These are phyloP conservation scores for Zootoca vivipara DNA, from an alignment of 2,113 vertebrate species.

Conservation along the genomic window DNA sequence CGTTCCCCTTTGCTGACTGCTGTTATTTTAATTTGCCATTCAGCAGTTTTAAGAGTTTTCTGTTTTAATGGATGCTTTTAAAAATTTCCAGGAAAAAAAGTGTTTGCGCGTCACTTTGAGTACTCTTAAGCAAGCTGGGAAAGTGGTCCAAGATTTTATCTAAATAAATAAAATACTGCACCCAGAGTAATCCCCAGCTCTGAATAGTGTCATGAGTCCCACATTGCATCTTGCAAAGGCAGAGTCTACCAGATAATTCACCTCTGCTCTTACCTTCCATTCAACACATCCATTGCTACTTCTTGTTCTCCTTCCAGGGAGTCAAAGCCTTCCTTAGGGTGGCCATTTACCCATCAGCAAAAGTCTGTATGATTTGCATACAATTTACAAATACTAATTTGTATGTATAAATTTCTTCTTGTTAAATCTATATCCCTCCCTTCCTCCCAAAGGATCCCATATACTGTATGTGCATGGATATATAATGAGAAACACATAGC, in stretches of 20 bases:
- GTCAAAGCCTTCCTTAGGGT: too few species aligned
- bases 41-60: not conserved
- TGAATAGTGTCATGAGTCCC: not conserved
- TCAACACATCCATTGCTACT: not conserved
- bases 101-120: not conserved
- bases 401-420: too few species aligned
- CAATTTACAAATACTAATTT: too few species aligned
- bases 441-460: too few species aligned
- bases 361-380: too few species aligned
- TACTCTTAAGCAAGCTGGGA: not conserved
- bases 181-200: not conserved
- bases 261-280: not conserved
- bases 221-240: not conserved
- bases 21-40: constrained; percentile 22
- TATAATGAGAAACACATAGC: too few species aligned
- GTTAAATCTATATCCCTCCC: too few species aligned
- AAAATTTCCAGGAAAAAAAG: not conserved
- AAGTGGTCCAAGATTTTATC: not conserved
- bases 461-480: too few species aligned
- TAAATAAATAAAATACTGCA: not conserved
- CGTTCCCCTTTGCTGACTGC: constrained; percentile 2
- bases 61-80: constrained; percentile 10
- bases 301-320: not conserved
- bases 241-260: too few species aligned
- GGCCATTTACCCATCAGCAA: too few species aligned